Evolutionary conservation across 2,888 invertebrate genomes (phyloP).

Genomic region (Phania funesta): DNA sequence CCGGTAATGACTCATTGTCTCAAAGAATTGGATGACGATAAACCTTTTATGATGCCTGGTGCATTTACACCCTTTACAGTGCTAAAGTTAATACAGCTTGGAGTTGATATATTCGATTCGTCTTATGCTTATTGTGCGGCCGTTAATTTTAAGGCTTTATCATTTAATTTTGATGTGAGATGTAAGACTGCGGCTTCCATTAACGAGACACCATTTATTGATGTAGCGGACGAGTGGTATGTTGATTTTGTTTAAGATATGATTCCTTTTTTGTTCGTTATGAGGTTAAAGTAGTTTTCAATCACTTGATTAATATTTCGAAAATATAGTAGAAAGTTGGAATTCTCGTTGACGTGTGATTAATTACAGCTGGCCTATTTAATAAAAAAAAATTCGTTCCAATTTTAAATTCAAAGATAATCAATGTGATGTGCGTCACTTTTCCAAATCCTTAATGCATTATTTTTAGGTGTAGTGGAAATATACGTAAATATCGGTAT

Average conservation of each 20-base stretch:
- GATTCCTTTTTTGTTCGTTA: not conserved
- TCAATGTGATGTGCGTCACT: no score
- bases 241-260: not conserved
- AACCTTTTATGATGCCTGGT: conserved; percentile 88
- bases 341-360: no score
- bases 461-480: no score
- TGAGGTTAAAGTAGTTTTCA: not conserved
- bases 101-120: conserved; percentile 94
- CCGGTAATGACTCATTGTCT: conserved; percentile 84
- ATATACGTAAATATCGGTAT: no score
- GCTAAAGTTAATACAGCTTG: conserved; percentile 86
- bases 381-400: no score
- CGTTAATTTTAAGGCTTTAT: conserved; percentile 86
- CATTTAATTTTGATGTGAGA: conserved; percentile 82
- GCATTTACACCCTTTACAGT: conserved; percentile 89
- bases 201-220: conserved; percentile 82
- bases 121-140: conserved; percentile 88
- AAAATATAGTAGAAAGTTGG: no score
- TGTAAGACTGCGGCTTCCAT: conserved; percentile 67
- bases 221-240: conserved; percentile 83
- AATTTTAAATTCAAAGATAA: no score
- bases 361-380: no score
- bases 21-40: conserved; percentile 77
- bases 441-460: no score
- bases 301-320: not conserved